Evolutionary conservation across 2,888 invertebrate genomes (phyloP).

Genomic region (Geophilus truncorum): DNA sequence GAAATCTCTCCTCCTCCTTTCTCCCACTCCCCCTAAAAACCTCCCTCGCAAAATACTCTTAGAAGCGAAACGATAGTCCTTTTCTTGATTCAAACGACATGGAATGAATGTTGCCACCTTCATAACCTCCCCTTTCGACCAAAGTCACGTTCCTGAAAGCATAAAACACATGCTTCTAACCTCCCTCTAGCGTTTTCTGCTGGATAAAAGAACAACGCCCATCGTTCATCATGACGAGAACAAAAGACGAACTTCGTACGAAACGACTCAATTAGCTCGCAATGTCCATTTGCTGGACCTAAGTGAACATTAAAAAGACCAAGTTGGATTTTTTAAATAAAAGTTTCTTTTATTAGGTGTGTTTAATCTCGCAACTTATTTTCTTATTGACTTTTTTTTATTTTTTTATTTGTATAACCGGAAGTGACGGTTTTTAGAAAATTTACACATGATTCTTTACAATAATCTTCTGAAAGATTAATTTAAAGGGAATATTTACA

Average conservation of each 20-base stretch:
- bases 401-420: too few relatives aligned
- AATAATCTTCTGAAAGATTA: too few relatives aligned
- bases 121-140: background rate
- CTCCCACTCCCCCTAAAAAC: background rate
- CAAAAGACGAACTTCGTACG: background rate
- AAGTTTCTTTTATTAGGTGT: too few relatives aligned
- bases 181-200: background rate
- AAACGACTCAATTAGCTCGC: background rate
- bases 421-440: too few relatives aligned
- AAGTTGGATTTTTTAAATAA: background rate
- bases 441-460: too few relatives aligned
- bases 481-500: too few relatives aligned
- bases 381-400: too few relatives aligned
- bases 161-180: conserved; percentile 5
- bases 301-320: background rate
- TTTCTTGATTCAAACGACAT: conserved; percentile 3
- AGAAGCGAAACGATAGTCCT: background rate
- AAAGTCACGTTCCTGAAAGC: conserved; percentile 3
- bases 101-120: conserved; percentile 12
- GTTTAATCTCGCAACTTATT: too few relatives aligned
- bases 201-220: background rate
- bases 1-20: background rate
- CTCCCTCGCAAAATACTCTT: background rate
- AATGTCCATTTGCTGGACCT: background rate
- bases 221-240: background rate